Evolutionary conservation across 2,888 invertebrate genomes (phyloP), one percentile per base, ranked within the genome.

Genomic region (Rhagonycha fulva): DNA sequence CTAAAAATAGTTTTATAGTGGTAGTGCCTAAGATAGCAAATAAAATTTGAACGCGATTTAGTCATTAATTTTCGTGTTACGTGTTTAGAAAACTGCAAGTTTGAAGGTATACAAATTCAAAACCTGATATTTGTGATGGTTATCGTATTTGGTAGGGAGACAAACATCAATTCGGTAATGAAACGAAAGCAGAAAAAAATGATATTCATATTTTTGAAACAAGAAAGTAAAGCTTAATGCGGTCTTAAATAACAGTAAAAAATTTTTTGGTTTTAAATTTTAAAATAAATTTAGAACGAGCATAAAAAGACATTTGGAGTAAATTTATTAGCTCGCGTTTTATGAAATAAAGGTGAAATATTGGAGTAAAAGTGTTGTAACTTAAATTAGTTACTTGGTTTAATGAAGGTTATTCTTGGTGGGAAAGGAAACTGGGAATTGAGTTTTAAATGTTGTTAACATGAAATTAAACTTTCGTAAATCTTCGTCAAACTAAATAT

Each of bases 1-100:
- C 24, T 66, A 66, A 66, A 66, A 66, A 66, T 66, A 26, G 63
- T 23, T 66, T 66, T 66, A 66, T 66, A 66, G 63, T 47, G 47
- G 26, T 23, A 68, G 32, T n/a, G 63, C 23, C 63, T 63, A 63
- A 66, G 66, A 63, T 71, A 62, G 62, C 61, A 68, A 68, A 72
- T 72, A 72, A 68, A 74, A 68, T 74, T 74, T 74, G 69, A 74
- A 74, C 74, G 74, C 74, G 62, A 74, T 74, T 62, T 68, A 62
- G 70, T 70, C 74, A 74, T 74, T 74, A 74, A 74, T 74, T 74
- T 74, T 70, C 30, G 60, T 61, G 68, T 73, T 74, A 62, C 68
- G 63, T 66, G 63, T 66, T 66, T 66, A 66, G 23, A 66, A 66
- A n/a, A 66, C 63, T 66, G 63, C 24, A 66, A 66, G 26, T 66